Base-by-base conservation (phyloP, 1,140 invertebrate genomes). In the Caerostris darwini region DNA sequence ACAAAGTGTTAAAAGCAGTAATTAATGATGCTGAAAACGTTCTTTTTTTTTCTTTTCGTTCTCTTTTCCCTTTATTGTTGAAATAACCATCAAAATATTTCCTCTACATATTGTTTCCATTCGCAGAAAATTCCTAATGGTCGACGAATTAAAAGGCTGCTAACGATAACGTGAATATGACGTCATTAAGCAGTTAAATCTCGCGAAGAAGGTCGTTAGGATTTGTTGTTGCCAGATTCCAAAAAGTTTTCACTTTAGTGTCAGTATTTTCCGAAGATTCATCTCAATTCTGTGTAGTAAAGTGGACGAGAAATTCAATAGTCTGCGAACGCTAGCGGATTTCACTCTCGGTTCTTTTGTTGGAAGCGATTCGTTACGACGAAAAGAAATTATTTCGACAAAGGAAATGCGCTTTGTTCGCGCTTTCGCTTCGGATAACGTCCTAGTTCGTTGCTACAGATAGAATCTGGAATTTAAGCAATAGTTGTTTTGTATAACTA, bases 191-290 rank as follows among this genome's bases (percentile, higher is more conserved):
- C n/a, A n/a, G 17, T 81, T 81, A 81, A 81, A 81, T 34, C 71
- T 81, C 71, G 8, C n/a, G 10, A 19, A 50, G 34, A 19, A n/a
- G 71, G 34, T 81, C 71, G 71, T 81, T 81, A 81, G 71, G 71
- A 81, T 81, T 81, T 81, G n/a, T 81, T 81, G 71, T 81, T 81
- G 71, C 71, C 71, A 81, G 50, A 10, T 81, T 81, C n/a, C n/a
- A 3, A 19, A 81, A 81, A 81, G 19, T 7, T 81, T 81, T n/a
- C 50, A n/a, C 71, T 81, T 81, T 81, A 67, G 12, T 67, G 12
- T 4, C 64, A 67, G 64, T 67, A 67, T 67, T 67, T 67, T 67
- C n/a, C 34, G 0, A 34, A 34, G 34, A 34, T 34, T 34, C 34
- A 34, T 34, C 34, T 34, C 34, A 34, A 34, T 34, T 0, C 34